Base-by-base conservation (phyloP, 2,113 vertebrate genomes). In the Phalacrocorax carbo region DNA sequence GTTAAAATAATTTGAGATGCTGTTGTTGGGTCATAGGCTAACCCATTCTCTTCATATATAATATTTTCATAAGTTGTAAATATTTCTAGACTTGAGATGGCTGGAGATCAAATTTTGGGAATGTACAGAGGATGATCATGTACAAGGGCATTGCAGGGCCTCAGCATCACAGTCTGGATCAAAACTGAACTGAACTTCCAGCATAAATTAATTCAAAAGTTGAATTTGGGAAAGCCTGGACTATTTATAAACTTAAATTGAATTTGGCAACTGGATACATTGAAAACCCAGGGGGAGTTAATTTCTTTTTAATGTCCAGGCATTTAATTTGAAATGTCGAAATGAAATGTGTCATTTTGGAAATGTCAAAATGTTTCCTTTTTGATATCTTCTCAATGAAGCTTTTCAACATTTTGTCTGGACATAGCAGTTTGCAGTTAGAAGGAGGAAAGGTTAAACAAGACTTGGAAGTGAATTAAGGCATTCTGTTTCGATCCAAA, bases 1-100 rank as follows among this genome's bases (percentile, higher is more conserved):
- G 92, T 96, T 97, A 91, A 93, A 97, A 90, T 93, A 93, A 96
- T 97, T 96, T 89, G 95, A 91, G 91, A 85, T 81, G 75, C 75
- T 93, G 62, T 95, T 93, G 55, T 94, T 3, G 16, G 86, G 97
- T 93, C 97, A 91, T 12, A 80, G 94, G 86, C 86, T 86, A 94
- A 86, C 52, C 70, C 32, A 12, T 82, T 94, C 88, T 91, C 49
- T 73, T 89, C 32, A 51, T 80, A 76, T 52, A 54, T 89, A 82
- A n/a, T 85, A 62, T 87, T 94, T 95, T 94, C 73, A 77, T 71
- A 62, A 82, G 54, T 73, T 93, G 25, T 65, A 89, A 82, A 29
- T 94, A 58, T 87, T 93, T 94, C 44, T 52, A 40, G 49, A 32
- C 69, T 76, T 36, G 61, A 89, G 83, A 55, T 95, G 96, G 83